These are phyloP conservation scores for Diadegma fenestrale DNA, from an alignment of 2,888 invertebrate genomes.

Conservation along the genomic window DNA sequence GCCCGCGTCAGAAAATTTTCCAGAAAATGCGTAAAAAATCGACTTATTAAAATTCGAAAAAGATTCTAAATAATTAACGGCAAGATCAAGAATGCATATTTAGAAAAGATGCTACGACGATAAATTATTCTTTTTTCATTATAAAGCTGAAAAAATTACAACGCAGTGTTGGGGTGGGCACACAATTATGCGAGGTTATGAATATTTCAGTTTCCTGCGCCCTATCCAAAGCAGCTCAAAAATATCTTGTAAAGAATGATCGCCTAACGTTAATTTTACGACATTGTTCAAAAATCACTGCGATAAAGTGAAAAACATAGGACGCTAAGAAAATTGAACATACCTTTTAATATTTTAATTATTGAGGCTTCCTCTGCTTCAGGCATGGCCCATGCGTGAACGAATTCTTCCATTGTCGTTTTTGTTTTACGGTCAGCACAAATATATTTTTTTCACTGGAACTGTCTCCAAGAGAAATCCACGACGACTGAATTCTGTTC, in stretches of 20 bases:
- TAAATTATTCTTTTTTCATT: no score
- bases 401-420: neutral
- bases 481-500: neutral
- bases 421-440: neutral
- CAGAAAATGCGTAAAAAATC: neutral
- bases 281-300: no score
- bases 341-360: slow-evolving; percentile 10
- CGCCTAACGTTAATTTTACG: no score
- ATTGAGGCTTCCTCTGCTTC: slow-evolving; percentile 7
- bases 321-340: neutral
- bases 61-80: neutral
- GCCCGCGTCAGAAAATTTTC: neutral
- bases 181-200: no score
- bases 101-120: no score
- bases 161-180: no score
- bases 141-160: no score
- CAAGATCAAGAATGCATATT: neutral
- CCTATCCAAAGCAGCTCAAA: no score
- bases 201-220: no score
- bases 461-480: neutral
- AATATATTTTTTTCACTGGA: neutral
- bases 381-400: slow-evolving; percentile 11
- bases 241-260: no score
- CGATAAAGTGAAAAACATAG: neutral
- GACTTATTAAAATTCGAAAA: neutral